These are phyloP conservation scores for Bhutanitis thaidina DNA, from an alignment of 2,888 invertebrate genomes.

Conservation along the genomic window DNA sequence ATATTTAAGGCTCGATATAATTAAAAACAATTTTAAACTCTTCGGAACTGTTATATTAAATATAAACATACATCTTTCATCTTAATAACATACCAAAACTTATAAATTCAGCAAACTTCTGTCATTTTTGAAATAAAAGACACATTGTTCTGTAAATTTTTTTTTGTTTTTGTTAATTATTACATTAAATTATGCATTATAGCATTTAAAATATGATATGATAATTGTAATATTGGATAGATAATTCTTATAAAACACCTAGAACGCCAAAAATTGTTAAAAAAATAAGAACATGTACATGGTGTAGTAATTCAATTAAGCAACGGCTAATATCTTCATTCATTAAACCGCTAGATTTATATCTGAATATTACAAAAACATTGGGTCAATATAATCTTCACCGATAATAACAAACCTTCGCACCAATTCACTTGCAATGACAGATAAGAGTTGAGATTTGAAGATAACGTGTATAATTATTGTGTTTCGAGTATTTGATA, in stretches of 20 bases:
- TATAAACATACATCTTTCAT: too few relatives aligned
- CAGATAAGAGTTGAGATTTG: conserved; percentile 28
- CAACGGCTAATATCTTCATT: neutral
- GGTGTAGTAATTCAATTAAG: neutral
- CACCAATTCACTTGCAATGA: conserved; percentile 51
- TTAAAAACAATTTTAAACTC: too few relatives aligned
- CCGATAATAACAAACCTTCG: conserved; percentile 53
- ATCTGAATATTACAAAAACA: conserved; percentile 46
- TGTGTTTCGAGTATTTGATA: conserved; percentile 22
- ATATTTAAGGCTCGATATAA: too few relatives aligned
- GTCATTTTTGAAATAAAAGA: too few relatives aligned
- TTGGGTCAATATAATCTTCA: conserved; percentile 46
- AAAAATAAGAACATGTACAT: conserved; percentile 2
- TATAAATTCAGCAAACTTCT: too few relatives aligned
- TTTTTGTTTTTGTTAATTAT: too few relatives aligned
- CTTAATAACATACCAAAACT: too few relatives aligned
- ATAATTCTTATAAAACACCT: conserved; percentile 9
- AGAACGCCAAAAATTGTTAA: neutral
- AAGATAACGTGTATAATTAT: conserved; percentile 20
- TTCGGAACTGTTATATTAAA: too few relatives aligned
- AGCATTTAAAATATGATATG: too few relatives aligned
- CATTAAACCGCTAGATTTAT: conserved; percentile 39
- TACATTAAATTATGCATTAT: too few relatives aligned
- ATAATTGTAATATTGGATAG: too few relatives aligned
- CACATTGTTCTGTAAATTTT: too few relatives aligned